Conservation (phyloP, 2,113 vertebrate species). For the Ovis canadensis region DNA sequence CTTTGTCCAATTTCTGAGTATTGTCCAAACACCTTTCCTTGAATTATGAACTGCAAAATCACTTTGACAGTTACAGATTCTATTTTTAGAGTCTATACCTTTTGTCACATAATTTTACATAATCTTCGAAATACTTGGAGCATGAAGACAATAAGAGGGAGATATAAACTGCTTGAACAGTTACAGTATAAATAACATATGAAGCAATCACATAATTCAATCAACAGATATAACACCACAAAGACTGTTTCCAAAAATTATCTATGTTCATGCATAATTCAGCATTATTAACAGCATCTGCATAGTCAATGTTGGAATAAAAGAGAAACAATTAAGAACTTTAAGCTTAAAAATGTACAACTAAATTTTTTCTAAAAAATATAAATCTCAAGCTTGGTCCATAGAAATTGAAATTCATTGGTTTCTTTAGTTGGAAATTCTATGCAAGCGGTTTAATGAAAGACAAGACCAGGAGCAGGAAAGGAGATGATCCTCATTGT, state of each 20-base stretch:
- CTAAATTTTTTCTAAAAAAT: not conserved
- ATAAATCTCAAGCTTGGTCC: not conserved
- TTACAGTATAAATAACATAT: conserved; percentile 35
- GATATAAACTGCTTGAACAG: conserved; percentile 58
- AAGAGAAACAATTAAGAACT: conserved; percentile 29
- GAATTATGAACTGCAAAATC: conserved; percentile 52
- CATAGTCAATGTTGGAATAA: not conserved
- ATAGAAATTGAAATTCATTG: not conserved
- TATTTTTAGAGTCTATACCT: conserved; percentile 25
- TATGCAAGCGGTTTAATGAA: not conserved
- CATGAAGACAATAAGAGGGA: conserved; percentile 33
- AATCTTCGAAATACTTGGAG: conserved; percentile 60
- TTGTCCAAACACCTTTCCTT: conserved; percentile 17
- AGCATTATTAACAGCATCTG: not conserved
- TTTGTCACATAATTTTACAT: conserved; percentile 59
- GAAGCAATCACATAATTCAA: conserved; percentile 66
- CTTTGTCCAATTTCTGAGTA: not conserved
- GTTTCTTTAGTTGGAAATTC: not conserved
- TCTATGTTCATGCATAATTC: not conserved
- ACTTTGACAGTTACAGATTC: conserved; percentile 35
- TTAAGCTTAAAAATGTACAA: not conserved
- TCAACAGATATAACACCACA: conserved; percentile 52
- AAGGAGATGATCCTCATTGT: not conserved
- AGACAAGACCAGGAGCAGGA: not conserved
- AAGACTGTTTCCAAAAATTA: conserved; percentile 22